A percentile compares a stretch with the other conserved stretches of the same genome.
Conservation (phyloP, 2,888 invertebrate genomes). For the Brachypalpus laphriformis region DNA sequence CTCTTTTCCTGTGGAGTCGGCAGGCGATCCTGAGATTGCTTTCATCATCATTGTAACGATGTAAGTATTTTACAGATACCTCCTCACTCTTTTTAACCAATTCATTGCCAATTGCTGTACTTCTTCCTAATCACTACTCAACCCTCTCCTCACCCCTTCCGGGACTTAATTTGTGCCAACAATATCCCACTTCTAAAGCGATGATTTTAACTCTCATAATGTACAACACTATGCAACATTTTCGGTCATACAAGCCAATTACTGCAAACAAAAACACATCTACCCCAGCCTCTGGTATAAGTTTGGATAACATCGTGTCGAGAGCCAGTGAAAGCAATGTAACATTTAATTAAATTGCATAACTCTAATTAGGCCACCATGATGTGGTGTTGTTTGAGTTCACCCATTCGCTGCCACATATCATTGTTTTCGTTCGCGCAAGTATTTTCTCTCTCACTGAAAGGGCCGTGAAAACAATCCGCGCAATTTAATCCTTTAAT, state of each 20-base stretch:
- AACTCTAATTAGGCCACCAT: background rate
- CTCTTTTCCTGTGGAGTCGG: too few species aligned
- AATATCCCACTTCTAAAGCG: background rate
- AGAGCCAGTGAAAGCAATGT: background rate
- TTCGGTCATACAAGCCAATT: background rate
- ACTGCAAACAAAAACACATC: background rate
- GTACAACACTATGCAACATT: background rate
- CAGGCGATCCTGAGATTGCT: too few species aligned
- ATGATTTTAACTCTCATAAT: background rate
- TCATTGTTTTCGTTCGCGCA: too few species aligned
- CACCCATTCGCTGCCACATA: background rate
- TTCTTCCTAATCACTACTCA: too few species aligned
- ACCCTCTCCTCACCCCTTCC: too few species aligned
- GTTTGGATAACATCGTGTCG: background rate
- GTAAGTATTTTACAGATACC: too few species aligned
- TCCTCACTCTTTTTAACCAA: too few species aligned
- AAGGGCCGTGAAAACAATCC: background rate
- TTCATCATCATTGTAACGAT: too few species aligned
- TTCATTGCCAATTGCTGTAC: too few species aligned
- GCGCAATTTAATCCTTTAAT: constrained; percentile 10
- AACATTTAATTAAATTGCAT: background rate
- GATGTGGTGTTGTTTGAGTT: background rate
- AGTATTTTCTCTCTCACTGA: too few species aligned
- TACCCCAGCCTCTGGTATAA: background rate
- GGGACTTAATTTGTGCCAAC: too few species aligned